Conservation (phyloP, 2,888 invertebrate species). For the Hirtodrosophila duncani region DNA sequence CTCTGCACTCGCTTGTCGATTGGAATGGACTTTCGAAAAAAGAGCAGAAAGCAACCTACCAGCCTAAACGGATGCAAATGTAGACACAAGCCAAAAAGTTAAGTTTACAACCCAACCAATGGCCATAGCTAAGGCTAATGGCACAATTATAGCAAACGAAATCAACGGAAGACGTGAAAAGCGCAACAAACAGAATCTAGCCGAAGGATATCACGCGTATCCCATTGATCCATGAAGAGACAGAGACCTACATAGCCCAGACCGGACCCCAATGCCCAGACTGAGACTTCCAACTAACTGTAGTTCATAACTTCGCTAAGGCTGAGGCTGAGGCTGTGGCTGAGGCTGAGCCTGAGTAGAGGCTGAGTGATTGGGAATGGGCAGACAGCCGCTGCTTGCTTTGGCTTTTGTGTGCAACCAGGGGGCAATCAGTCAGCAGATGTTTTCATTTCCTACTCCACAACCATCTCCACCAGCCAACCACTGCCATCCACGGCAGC, state of each 20-base stretch:
- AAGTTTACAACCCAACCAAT: constrained; percentile 9
- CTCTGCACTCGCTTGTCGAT: too few relatives aligned
- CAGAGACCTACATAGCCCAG: constrained; percentile 70
- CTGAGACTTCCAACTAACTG: constrained; percentile 52
- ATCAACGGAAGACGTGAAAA: constrained; percentile 68
- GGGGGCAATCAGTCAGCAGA: constrained; percentile 73
- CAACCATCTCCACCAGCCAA: constrained; percentile 11
- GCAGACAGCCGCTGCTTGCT: constrained; percentile 21
- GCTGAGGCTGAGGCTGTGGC: constrained; percentile 25
- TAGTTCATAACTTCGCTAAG: constrained; percentile 62
- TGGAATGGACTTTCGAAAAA: constrained; percentile 61
- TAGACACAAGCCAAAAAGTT: constrained; percentile 60
- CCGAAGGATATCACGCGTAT: constrained; percentile 79
- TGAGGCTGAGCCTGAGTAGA: too few relatives aligned
- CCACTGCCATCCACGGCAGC: constrained; percentile 45
- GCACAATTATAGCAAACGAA: constrained; percentile 68
- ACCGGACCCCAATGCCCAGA: constrained; percentile 22
- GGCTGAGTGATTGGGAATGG: constrained; percentile 57
- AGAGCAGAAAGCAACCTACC: constrained; percentile 13
- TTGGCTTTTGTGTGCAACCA: constrained; percentile 39
- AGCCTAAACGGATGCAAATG: constrained; percentile 64
- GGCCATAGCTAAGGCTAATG: constrained; percentile 51
- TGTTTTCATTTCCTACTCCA: constrained; percentile 70
- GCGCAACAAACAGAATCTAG: constrained; percentile 60
- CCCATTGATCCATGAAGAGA: constrained; percentile 78